Evolutionary conservation across 2,888 invertebrate genomes (phyloP), one percentile per base, ranked within the genome.

Genomic region (Dorcus parallelipipedus): DNA sequence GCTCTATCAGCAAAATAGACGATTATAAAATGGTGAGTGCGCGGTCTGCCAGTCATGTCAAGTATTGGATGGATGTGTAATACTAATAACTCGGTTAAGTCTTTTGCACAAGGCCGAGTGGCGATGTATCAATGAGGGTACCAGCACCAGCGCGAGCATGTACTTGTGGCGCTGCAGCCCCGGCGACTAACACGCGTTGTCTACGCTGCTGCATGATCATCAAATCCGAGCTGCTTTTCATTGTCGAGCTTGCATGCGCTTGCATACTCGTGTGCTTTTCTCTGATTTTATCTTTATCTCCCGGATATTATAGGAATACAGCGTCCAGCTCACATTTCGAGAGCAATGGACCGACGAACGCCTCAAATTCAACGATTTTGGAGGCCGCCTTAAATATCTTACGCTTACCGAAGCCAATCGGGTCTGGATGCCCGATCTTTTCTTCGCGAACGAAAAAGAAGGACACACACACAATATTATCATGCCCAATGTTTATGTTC

Each of bases 1-100:
- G 97, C 79, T 96, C 95, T 85, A 95, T 97, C 87, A 95, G 95
- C 88, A 94, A 95, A 90, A 96, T 97, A 85, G 93, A 95, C 84
- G 96, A 96, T 90, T 95, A 95, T 84, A 93, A 94, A 86, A 97
- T 96, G 96, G 96, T 95, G 90, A 94, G 94, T 93, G 71, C 70
- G 72, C 73, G 76, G 73, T 74, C 70, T 76, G 75, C 74, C 77
- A 77, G 75, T 77, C 77, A 77, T 76, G 76, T 77, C 77, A 74
- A 75, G 75, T 75, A 75, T 75, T 76, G 75, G 74, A 75, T 65
- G 66, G 64, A 59, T 67, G 64, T 65, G 63, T 64, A 33, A 59
- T 61, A 69, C 60, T 69, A 66, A 14, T 14, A 14, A 68, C 67
- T 70, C 69, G 71, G 71, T 72, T 74, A 70, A 70, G 70, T 71